Base-by-base conservation (phyloP, 1,140 invertebrate genomes). In the Xylocopa sonorina region DNA sequence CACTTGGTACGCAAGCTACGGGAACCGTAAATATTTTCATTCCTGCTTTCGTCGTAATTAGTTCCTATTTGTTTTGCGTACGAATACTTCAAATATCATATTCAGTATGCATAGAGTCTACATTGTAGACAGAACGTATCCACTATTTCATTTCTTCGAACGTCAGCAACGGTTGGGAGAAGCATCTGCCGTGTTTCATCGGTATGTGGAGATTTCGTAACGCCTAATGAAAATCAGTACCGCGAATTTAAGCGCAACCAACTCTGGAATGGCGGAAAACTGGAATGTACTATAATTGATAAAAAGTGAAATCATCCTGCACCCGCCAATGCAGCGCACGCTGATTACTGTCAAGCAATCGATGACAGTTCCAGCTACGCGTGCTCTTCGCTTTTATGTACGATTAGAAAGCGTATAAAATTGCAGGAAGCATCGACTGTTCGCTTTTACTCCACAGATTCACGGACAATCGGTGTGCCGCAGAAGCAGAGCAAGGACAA, bases 401-500 rank as follows among this genome's bases (percentile, higher is more conserved):
- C 38, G 55, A 55, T 72, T 86, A 85, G 84, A 86, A 86, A 86
- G 84, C 83, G 84, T 84, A 78, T 71, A 80, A 78, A 81, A 82
- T 78, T 85, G 55, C 80, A 82, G 75, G 74, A 85, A 85, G 64
- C 80, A 57, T 71, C 58, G 27, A 76, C 46, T n/a, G 46, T 67
- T 67, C 79, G 74, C 46, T 66, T 63, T 72, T 84, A 68, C 69
- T 48, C 18, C 9, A 32, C 27, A 71, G 72, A 83, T 76, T 83
- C 77, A 34, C 46, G 34, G 71, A 27, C 24, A 43, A 46, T 58
- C 43, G 66, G 10, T 16, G 21, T 27, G 3, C 58, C 51, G 62
- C 21, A 41, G 62, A 71, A 62, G 71, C 58, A 60, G 27, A 41
- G 2, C 7, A n/a, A 41, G 10, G 3, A 0, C 32, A 48, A 34